phyloP scores from a whole-genome alignment of 2,797 vertebrate genomes.

The Triplophysa yarkandensis region DNA sequence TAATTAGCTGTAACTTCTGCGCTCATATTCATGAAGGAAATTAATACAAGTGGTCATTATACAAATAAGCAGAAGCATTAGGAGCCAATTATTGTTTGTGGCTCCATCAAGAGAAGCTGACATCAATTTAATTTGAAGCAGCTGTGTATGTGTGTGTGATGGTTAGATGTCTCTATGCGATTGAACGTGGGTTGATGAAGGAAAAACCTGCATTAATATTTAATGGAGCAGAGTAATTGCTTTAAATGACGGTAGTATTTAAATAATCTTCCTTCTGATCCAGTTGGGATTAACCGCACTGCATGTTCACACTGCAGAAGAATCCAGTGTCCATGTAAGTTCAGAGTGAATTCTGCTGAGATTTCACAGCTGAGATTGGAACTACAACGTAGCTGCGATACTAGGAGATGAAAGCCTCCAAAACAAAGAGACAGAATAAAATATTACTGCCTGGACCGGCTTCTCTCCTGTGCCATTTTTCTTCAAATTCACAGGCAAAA shows the following conservation, averaged over 20 bases:
- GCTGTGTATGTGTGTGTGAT: slow-evolving; percentile 30
- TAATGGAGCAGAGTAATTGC: slow-evolving; percentile 48
- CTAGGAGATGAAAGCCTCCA: slow-evolving; percentile 46
- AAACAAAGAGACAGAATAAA: slow-evolving; percentile 47
- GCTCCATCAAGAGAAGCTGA: slow-evolving; percentile 69
- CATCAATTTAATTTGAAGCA: slow-evolving; percentile 62
- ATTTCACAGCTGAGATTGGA: slow-evolving; percentile 37
- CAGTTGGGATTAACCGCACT: slow-evolving; percentile 3
- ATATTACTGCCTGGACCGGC: slow-evolving; percentile 39
- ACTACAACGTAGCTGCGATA: slow-evolving; percentile 42
- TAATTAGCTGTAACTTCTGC: slow-evolving; percentile 40
- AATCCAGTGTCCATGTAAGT: background rate
- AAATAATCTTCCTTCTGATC: slow-evolving; percentile 49
- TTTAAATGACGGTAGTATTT: slow-evolving; percentile 49
- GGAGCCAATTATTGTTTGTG: slow-evolving; percentile 73
- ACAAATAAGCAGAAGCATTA: slow-evolving; percentile 72
- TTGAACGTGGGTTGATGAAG: slow-evolving; percentile 34
- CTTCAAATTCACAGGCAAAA: slow-evolving; percentile 35
- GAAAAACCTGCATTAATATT: slow-evolving; percentile 52
- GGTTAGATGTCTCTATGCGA: slow-evolving; percentile 38
- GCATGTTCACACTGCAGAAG: background rate
- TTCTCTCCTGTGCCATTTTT: slow-evolving; percentile 43
- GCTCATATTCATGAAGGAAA: slow-evolving; percentile 64
- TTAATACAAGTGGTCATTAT: slow-evolving; percentile 76
- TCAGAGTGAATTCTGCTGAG: background rate